Evolutionary conservation across 1,140 invertebrate genomes (phyloP), one percentile per base, ranked within the genome.

Genomic region (Zaprionus ornatus): DNA sequence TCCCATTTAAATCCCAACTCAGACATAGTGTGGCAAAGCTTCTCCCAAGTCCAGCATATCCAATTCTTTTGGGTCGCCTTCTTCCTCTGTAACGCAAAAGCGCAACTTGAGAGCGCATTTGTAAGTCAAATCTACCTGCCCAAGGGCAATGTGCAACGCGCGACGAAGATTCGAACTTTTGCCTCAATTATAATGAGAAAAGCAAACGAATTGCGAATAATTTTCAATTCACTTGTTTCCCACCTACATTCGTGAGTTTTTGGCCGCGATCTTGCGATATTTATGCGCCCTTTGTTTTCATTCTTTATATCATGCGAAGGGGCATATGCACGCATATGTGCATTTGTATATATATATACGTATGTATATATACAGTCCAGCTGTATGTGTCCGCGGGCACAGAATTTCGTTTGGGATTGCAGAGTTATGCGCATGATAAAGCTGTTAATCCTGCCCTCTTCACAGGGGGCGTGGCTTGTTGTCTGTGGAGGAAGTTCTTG

Each of bases 201-300:
- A 88, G 90, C 90, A 91, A 91, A 91, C 90, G 90, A 91, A 91
- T 86, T 86, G 90, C 75, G 91, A 91, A 91, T 91, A 90, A 91
- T 91, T 91, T 91, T 91, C 90, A 91, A 91, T 91, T 91, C 88
- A 88, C 84, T 91, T 91, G 82, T 91, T 91, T 82, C 79, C 84
- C 88, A 84, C 84, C 88, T 91, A 88, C 84, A 79, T 88, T 90
- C 85, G 84, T 65, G 73, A 19, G 17, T 60, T 79, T 62, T 62
- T 57, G 57, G 15, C 68, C 32, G 73, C 80, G 84, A 87, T 87
- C 85, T 56, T 73, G 70, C 67, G 79, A 88, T 84, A 75, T 90
- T 82, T 82, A 82, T 82, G 71, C 54, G 60, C 70, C 70, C 80
- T 88, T 87, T 87, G 84, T 86, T 77, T 80, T 70, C 77, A 77